Base-by-base conservation (phyloP, 2,113 vertebrate species). In the Cavia aperea region DNA sequence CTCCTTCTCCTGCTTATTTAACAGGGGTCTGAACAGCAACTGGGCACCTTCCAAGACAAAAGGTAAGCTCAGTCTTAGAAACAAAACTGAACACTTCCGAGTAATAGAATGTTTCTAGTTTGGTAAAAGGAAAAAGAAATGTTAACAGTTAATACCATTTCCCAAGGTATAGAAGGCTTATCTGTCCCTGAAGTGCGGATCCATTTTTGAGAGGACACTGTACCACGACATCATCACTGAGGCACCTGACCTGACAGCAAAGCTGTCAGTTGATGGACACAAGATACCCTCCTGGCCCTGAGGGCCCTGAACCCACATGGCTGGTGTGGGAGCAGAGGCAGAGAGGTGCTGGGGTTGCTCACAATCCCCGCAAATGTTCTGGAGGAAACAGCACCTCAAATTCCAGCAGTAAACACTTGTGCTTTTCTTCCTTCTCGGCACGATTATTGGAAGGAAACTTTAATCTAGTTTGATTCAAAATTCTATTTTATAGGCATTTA, bases 1-100 rank as follows among this genome's bases (percentile, higher is more conserved):
- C 95, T 97, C 98, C 97, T 92, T 97, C 92, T 96, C 95, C 33
- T 95, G 96, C 75, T 97, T 97, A 0, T 56, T 97, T 7, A 97
- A 82, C 95, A 99, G 95, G 1, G 98, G 98, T 95, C 98, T 98
- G 93, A 99, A 97, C 89, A 98, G 95, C 70, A 99, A 96, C 77
- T 99, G 98, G 39, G 98, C 98, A 94, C 99, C 99, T 99, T 96
- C 6, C n/a, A 95, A 96, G 70, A 70, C 93, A 97, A 89, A 60
- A 93, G 31, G 86, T 49, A 70, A 31, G 46, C 5, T 88, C 92
- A 54, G 88, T 63, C 78, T 95, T 75, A 43, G 90, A 31, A 87
- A 72, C 92, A 86, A 1, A 0, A 24, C 51, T 15, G 4, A 82
- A 87, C 91, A 70, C 46, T 21, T 90, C 78, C 56, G 18, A 19